Conservation (phyloP, 2,797 vertebrate species). For the Acomys russatus region DNA sequence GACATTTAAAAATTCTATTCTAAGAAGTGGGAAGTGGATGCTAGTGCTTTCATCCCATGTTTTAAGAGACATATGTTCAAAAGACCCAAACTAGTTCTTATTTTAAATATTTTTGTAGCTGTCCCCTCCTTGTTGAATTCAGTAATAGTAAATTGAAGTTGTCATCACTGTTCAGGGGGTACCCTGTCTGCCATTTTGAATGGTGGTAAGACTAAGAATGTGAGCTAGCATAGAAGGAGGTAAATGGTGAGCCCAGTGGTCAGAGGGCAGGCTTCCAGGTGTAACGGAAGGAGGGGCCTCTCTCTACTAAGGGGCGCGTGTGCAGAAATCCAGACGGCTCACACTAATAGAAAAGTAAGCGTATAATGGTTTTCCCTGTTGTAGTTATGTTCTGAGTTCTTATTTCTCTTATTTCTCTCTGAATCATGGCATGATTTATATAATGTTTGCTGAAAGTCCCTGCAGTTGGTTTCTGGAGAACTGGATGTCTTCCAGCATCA, state of each 20-base stretch:
- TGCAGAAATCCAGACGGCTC: neutral
- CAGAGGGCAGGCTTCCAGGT: neutral
- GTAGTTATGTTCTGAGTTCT: neutral
- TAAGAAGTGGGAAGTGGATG: neutral
- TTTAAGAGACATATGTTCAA: neutral
- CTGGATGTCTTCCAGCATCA: neutral
- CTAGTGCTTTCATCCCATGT: neutral
- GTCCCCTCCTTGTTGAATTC: conserved; percentile 5
- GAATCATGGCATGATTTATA: neutral
- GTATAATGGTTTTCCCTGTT: neutral
- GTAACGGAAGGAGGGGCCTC: neutral
- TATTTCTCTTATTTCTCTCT: neutral
- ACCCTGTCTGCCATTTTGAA: neutral
- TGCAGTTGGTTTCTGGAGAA: neutral
- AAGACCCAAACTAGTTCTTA: neutral
- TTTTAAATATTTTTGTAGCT: neutral
- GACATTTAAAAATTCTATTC: neutral
- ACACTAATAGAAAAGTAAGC: neutral
- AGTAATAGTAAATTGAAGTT: conserved; percentile 26
- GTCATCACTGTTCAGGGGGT: neutral
- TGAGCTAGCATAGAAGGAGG: neutral
- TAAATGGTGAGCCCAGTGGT: neutral
- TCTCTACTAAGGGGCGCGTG: neutral
- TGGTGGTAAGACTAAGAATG: neutral
- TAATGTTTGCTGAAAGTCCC: neutral